phyloP scores from a whole-genome alignment of 2,797 vertebrate species.

The Mormyrus hasselquistii region DNA sequence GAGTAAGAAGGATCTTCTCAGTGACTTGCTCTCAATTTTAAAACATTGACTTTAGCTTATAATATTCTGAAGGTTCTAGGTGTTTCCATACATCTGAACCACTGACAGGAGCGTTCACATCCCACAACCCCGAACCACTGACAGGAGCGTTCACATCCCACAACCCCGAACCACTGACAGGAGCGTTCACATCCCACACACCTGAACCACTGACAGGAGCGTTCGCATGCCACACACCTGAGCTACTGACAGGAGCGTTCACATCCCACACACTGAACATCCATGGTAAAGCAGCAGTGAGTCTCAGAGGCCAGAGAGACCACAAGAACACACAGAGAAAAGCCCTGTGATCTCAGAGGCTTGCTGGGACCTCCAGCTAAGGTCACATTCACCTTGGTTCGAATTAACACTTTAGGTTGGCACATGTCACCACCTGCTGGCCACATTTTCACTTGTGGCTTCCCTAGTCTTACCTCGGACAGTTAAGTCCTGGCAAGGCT shows the following conservation, averaged over 20 bases:
- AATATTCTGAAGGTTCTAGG: not conserved
- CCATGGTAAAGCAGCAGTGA: not conserved
- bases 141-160: not conserved
- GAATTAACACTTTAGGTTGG: conserved; percentile 63
- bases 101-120: not conserved
- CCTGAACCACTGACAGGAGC: too few relatives aligned
- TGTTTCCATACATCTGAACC: not conserved
- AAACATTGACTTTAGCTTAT: not conserved
- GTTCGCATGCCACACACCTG: too few relatives aligned
- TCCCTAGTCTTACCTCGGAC: not conserved
- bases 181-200: too few relatives aligned
- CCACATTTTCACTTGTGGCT: conserved; percentile 49
- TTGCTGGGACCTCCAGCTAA: not conserved
- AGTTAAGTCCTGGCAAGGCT: not conserved
- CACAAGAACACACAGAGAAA: not conserved
- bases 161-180: too few relatives aligned
- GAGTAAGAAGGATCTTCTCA: not conserved
- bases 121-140: too few relatives aligned
- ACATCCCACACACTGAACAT: not conserved
- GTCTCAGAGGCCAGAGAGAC: not conserved
- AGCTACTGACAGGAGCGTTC: too few relatives aligned
- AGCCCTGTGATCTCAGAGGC: not conserved
- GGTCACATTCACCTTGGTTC: conserved; percentile 41
- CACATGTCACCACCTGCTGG: conserved; percentile 71
- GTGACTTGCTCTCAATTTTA: not conserved